Conservation (phyloP, 2,888 invertebrate species). For the Imbricaverruca yamaguchii region DNA sequence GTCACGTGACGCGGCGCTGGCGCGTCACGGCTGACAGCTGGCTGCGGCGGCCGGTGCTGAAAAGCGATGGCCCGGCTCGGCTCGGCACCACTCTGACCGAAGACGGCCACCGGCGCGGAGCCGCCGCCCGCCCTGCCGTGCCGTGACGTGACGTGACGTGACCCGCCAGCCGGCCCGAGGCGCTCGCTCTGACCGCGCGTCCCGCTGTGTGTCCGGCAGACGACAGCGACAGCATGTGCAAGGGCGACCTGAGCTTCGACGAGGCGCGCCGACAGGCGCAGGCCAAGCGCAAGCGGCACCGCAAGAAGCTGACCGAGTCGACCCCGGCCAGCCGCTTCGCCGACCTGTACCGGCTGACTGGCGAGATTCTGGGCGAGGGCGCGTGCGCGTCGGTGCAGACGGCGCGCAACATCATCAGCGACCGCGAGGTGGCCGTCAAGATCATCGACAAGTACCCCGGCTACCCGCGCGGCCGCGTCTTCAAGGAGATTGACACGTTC, state of each 20-base stretch:
- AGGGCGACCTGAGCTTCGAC: conserved; percentile 11
- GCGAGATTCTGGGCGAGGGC: conserved; percentile 91
- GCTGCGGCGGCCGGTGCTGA: not conserved
- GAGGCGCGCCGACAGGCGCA: conserved; percentile 20
- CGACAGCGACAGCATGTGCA: conserved; percentile 20
- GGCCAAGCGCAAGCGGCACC: conserved; percentile 4
- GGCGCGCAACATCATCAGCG: conserved; percentile 82
- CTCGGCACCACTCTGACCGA: not conserved
- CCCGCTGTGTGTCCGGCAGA: not conserved
- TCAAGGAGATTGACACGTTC: conserved; percentile 98
- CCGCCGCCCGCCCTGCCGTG: not conserved
- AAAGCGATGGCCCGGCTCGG: not conserved
- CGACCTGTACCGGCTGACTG: conserved; percentile 89
- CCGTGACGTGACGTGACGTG: too few species aligned
- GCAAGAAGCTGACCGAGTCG: not conserved
- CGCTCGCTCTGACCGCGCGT: not conserved
- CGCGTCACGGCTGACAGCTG: not conserved
- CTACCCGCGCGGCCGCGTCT: conserved; percentile 87
- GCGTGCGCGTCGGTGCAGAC: conserved; percentile 94
- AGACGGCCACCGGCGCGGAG: not conserved
- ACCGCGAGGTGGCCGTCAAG: conserved; percentile 92
- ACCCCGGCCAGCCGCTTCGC: conserved; percentile 10
- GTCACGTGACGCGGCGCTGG: not conserved
- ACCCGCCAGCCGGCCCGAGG: not conserved
- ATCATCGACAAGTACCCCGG: conserved; percentile 92